Percentiles rank a stretch among this genome's conserved stretches.
These are phyloP conservation scores for Malurus splendens DNA, from an alignment of 2,797 vertebrate genomes.

Conservation along the genomic window DNA sequence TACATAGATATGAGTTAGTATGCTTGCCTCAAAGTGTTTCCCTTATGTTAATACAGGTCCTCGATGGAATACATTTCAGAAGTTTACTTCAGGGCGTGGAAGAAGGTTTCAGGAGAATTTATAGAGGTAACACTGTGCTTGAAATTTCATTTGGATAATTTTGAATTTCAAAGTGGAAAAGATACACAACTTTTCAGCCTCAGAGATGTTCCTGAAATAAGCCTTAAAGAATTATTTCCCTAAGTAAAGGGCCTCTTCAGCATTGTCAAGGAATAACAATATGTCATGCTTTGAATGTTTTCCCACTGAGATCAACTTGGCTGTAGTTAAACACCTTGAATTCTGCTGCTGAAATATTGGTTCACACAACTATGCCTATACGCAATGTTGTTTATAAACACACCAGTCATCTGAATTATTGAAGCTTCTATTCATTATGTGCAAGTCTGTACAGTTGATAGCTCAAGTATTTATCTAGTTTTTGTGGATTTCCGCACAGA, in stretches of 20 bases:
- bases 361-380: background rate
- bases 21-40: background rate
- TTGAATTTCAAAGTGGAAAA: background rate
- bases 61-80: slow-evolving; percentile 76
- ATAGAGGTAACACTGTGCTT: slow-evolving; percentile 67
- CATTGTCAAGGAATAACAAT: background rate
- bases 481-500: background rate
- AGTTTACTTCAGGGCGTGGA: slow-evolving; percentile 95
- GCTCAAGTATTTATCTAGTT: background rate
- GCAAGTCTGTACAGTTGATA: background rate
- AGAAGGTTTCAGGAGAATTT: slow-evolving; percentile 82
- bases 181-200: background rate
- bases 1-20: background rate
- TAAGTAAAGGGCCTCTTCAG: background rate
- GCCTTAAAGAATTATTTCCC: background rate
- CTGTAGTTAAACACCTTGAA: background rate
- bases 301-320: background rate
- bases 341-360: background rate
- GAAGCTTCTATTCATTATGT: background rate
- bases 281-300: background rate
- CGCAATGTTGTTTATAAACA: background rate
- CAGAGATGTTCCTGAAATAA: background rate
- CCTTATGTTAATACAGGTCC: slow-evolving; percentile 62
- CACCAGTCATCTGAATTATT: background rate
- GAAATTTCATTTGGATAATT: background rate